Percentiles rank a stretch among this genome's conserved stretches.
phyloP scores from a whole-genome alignment of 2,888 invertebrate species.

The Pteria penguin region DNA sequence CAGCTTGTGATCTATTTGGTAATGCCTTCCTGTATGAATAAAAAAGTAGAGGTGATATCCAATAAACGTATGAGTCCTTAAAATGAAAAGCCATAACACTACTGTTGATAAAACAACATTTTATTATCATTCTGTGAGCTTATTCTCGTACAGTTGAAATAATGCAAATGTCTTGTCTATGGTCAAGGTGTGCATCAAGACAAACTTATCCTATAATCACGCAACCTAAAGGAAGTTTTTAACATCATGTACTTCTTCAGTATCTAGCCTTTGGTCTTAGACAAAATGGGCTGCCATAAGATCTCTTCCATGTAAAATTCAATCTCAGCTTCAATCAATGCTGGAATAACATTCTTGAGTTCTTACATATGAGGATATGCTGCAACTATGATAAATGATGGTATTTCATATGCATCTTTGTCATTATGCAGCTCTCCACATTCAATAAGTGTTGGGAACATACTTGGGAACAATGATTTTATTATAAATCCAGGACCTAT shows the following conservation, averaged over 20 bases:
- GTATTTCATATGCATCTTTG: slow-evolving; percentile 22
- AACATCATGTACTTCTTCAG: not conserved
- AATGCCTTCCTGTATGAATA: slow-evolving; percentile 9
- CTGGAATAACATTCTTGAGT: not conserved
- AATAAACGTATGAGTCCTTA: not conserved
- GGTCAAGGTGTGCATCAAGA: not conserved
- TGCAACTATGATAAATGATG: not conserved
- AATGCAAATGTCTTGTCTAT: slow-evolving; percentile 3
- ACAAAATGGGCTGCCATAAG: slow-evolving; percentile 3
- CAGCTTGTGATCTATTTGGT: slow-evolving; percentile 34
- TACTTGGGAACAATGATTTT: slow-evolving; percentile 4
- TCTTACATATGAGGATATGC: not conserved
- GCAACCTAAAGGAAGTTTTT: slow-evolving; percentile 14
- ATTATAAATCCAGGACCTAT: slow-evolving; percentile 2
- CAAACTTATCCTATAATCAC: slow-evolving; percentile 8
- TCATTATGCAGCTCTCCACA: slow-evolving; percentile 17
- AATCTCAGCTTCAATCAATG: not conserved
- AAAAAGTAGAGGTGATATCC: slow-evolving; percentile 29
- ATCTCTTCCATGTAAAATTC: slow-evolving; percentile 7
- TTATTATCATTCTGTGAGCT: not conserved
- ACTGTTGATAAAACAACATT: not conserved
- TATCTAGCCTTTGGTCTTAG: not conserved
- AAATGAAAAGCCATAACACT: slow-evolving; percentile 11
- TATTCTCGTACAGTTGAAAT: too few relatives aligned
- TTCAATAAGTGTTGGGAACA: slow-evolving; percentile 16